These are phyloP conservation scores for Typhlichthys eigenmanni DNA, from an alignment of 2,797 vertebrate genomes.

Conservation along the genomic window DNA sequence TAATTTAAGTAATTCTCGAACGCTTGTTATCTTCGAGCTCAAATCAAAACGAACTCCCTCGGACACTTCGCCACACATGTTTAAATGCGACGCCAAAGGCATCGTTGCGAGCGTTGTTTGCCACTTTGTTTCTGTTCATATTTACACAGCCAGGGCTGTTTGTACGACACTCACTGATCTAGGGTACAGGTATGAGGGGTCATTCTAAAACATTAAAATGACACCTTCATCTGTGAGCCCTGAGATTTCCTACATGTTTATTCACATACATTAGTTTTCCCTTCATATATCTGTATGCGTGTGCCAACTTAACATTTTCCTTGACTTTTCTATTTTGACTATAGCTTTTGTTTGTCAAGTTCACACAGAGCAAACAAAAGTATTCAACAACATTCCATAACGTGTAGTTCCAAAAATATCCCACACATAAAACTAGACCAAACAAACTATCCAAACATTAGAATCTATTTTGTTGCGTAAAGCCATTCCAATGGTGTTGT, in stretches of 20 bases:
- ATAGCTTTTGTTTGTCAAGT: constrained; percentile 2
- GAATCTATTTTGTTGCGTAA: constrained; percentile 14
- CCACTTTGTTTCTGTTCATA: no score
- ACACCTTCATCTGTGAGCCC: constrained; percentile 12
- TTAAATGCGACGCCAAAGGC: no score
- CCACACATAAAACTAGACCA: constrained; percentile 34
- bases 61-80: no score
- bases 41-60: no score
- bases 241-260: not conserved
- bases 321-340: not conserved
- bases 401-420: constrained; percentile 48
- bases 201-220: not conserved
- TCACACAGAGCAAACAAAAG: constrained; percentile 11
- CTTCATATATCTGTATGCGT: not conserved
- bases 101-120: no score
- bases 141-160: no score
- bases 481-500: constrained; percentile 3
- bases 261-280: not conserved
- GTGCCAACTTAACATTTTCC: not conserved
- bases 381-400: constrained; percentile 15
- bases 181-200: no score
- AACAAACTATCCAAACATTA: constrained; percentile 31
- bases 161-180: no score
- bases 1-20: no score
- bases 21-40: no score